phyloP scores from a whole-genome alignment of 2,797 vertebrate species.

The Rousettus madagascariensis region DNA sequence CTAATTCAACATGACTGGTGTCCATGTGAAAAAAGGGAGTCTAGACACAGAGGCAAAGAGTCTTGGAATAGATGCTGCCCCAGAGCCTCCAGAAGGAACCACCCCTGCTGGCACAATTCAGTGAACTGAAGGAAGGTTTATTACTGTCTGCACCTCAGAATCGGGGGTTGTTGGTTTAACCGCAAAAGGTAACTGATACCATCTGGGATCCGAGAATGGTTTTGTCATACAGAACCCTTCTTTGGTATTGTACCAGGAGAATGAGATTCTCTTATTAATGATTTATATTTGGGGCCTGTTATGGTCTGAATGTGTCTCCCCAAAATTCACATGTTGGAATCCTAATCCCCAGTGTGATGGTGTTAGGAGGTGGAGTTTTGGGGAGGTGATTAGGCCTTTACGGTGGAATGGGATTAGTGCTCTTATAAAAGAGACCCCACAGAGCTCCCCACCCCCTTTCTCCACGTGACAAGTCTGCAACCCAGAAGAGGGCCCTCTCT shows the following conservation, averaged over 20 bases:
- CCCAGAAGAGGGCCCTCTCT: background rate
- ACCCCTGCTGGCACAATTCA: background rate
- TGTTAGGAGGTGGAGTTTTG: background rate
- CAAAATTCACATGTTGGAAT: background rate
- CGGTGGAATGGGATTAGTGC: background rate
- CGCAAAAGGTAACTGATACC: background rate
- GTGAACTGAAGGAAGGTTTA: background rate
- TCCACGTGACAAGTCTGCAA: background rate
- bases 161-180: background rate
- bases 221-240: background rate
- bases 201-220: background rate
- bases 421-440: background rate
- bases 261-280: background rate
- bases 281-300: background rate
- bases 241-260: background rate
- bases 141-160: background rate
- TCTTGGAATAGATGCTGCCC: background rate
- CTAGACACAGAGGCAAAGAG: background rate
- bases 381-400: background rate
- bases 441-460: background rate
- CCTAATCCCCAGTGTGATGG: background rate
- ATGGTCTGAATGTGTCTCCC: background rate
- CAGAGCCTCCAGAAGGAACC: background rate
- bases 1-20: background rate
- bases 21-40: background rate